Conservation (phyloP, 2,113 vertebrate species). For the Harpagus bidentatus region DNA sequence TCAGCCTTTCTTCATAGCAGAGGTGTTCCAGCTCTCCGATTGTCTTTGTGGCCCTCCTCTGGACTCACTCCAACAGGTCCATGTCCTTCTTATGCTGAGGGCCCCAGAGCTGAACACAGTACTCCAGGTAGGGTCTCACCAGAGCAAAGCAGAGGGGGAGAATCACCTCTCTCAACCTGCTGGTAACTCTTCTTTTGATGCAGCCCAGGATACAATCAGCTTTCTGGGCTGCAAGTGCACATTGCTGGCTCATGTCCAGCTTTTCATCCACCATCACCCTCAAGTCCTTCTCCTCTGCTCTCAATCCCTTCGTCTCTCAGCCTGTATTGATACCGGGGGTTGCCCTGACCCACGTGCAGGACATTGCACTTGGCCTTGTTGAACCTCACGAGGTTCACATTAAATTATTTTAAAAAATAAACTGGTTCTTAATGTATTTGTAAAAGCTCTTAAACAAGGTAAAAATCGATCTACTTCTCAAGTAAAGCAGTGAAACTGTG, state of each 20-base stretch:
- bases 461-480: neutral
- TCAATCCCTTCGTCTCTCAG: neutral
- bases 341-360: too few relatives aligned
- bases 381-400: neutral
- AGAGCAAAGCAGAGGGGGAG: rapidly evolving
- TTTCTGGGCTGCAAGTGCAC: neutral
- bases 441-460: neutral
- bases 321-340: neutral
- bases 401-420: neutral
- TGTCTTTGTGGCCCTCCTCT: neutral
- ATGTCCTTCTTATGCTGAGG: neutral
- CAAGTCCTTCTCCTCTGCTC: neutral
- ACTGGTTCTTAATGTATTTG: neutral
- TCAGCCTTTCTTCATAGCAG: neutral
- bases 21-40: neutral
- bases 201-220: neutral
- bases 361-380: neutral
- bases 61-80: rapidly evolving
- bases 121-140: neutral
- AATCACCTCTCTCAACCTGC: neutral
- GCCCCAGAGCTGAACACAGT: neutral
- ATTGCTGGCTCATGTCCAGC: rapidly evolving
- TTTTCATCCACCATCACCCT: neutral
- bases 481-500: neutral
- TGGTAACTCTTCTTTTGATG: neutral